phyloP scores from a whole-genome alignment of 2,113 vertebrate species.

The Hyperopisus bebe region DNA sequence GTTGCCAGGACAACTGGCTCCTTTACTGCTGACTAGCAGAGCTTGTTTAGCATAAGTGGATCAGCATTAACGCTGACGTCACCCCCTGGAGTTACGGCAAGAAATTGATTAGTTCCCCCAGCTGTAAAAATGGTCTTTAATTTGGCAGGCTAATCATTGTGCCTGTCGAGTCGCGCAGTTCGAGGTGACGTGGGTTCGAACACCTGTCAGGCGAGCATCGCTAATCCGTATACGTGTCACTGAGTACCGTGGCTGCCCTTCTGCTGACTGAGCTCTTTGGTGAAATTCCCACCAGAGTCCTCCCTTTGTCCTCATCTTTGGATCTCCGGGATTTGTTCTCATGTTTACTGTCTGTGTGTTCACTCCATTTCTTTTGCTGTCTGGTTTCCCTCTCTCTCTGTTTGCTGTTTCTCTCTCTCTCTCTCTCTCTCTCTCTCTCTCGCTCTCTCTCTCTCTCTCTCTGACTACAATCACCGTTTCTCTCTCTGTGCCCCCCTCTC shows the following conservation, averaged over 20 bases:
- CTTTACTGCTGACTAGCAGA: not conserved
- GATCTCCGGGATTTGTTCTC: not conserved
- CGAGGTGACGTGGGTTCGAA: not conserved
- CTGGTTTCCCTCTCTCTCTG: not conserved
- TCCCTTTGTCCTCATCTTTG: not conserved
- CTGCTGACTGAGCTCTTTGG: not conserved
- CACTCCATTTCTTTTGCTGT: not conserved
- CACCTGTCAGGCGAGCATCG: not conserved
- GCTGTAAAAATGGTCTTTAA: not conserved
- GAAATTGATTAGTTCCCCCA: not conserved
- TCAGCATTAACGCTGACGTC: not conserved
- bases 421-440: not conserved
- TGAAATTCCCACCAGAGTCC: not conserved
- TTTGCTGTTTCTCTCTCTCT: not conserved
- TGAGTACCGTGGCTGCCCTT: not conserved
- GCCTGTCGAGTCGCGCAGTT: not conserved
- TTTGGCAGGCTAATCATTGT: not conserved
- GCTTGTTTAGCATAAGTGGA: not conserved
- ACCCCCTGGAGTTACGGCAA: not conserved
- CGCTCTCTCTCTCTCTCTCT: not conserved
- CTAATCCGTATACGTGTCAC: not conserved
- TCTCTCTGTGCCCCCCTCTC: not conserved
- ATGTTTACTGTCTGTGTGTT: not conserved
- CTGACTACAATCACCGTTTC: not conserved
- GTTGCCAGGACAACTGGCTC: slow-evolving; percentile 3